Base-by-base conservation (phyloP, 2,888 invertebrate species). In the Nesidiocoris tenuis region DNA sequence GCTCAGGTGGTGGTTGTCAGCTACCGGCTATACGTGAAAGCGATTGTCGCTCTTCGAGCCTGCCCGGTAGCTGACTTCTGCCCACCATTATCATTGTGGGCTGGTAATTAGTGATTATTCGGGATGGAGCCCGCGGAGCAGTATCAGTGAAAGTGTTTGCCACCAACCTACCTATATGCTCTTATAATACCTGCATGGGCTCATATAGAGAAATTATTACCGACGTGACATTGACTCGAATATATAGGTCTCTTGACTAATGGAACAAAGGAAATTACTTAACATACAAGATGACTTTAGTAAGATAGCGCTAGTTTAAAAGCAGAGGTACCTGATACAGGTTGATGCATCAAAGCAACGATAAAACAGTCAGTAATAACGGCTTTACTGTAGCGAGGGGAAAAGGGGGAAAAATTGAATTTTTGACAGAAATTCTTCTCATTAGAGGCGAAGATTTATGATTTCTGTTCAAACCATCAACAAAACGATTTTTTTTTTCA, bases 21-120 rank as follows among this genome's bases (percentile, higher is more conserved):
- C 22, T 55, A 55, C 54, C 39, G 55, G 67, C 67, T 67, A 19
- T 25, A 21, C 18, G 39, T 55, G 67, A 67, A 67, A 67, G 67
- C 55, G 67, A 67, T 55, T 55, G 17, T 22, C n/a, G 7, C 9
- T 22, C 55, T 39, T 12, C 65, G 19, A 19, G 19, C 25, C 65
- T 65, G 3, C 39, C 39, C 39, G 39, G 39, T 39, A 7, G n/a
- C 39, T 7, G 12, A 39, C 12, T 3, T 39, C 39, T 39, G 39
- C 39, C 39, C 39, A 39, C 39, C 39, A 39, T 39, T 12, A 39
- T 67, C 67, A 67, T 67, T 67, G 67, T 67, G 22, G 21, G 67
- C 54, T 67, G 67, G 55, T 67, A 56, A 67, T 67, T 16, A 67
- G 54, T 55, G 56, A 67, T 67, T 67, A 67, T 67, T 67, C 39